Evolutionary conservation across 2,888 invertebrate genomes (phyloP).

Genomic region (Gymnoscelis rufifasciata): DNA sequence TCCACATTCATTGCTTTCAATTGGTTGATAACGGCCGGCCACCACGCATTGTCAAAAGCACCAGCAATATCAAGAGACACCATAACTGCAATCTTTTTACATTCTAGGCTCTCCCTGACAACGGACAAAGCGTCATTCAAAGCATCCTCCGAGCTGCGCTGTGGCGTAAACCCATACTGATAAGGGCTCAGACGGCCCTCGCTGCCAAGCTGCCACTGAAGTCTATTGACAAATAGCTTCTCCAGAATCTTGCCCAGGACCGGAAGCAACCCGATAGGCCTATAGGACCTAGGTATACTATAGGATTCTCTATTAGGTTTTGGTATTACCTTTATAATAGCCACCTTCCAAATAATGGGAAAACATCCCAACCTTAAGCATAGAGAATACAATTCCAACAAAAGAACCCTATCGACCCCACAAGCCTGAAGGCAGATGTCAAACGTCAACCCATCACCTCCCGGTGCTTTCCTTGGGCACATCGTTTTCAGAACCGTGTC

Average conservation of each 20-base stretch:
- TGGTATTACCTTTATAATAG: background rate
- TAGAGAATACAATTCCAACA: no score
- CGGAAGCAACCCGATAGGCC: background rate
- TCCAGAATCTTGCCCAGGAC: background rate
- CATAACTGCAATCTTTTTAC: background rate
- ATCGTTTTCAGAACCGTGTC: no score
- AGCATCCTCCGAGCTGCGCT: background rate
- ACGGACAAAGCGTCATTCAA: background rate
- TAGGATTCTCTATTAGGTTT: no score
- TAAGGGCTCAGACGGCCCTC: background rate
- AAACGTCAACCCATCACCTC: no score
- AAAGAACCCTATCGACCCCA: no score
- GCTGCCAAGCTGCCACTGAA: background rate
- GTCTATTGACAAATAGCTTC: slow-evolving; percentile 13
- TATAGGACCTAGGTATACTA: background rate
- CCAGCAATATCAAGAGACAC: background rate
- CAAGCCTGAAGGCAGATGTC: no score
- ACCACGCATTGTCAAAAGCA: background rate
- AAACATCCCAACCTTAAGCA: background rate
- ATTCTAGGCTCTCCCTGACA: slow-evolving; percentile 2
- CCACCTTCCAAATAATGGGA: background rate
- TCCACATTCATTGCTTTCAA: background rate
- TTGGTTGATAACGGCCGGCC: background rate
- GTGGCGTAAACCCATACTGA: background rate
- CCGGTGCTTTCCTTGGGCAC: no score